Evolutionary conservation across 92 coral and sea anemone species (phyloP).

Genomic region (Actinernus sp.): DNA sequence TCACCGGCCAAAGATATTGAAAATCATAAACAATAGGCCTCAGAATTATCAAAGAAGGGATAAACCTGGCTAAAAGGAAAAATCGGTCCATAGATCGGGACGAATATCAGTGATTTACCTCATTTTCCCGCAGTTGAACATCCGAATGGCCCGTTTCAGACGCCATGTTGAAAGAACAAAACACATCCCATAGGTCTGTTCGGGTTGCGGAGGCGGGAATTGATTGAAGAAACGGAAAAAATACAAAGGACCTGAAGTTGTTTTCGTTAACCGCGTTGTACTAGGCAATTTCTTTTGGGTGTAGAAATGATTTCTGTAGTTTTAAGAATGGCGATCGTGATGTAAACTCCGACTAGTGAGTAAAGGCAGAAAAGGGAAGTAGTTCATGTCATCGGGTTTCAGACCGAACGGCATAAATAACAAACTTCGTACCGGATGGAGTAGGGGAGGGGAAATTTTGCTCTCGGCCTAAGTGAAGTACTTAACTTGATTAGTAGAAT

Average conservation of each 20-base stretch:
- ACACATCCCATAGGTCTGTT: conserved; percentile 79
- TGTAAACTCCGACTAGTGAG: too few species aligned
- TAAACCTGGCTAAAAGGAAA: conserved; percentile 11
- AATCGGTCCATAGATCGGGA: conserved; percentile 18
- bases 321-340: too few species aligned
- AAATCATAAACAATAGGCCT: conserved; percentile 6
- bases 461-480: too few species aligned
- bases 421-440: conserved; percentile 2
- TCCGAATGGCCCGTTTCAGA: conserved; percentile 64
- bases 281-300: too few species aligned
- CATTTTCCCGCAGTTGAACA: conserved; percentile 74
- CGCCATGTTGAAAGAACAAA: conserved; percentile 87
- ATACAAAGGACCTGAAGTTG: conserved; percentile 18
- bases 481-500: too few species aligned
- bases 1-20: conserved; percentile 10
- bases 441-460: conserved; percentile 11
- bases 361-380: neutral
- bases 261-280: conserved; percentile 25
- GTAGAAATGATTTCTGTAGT: too few species aligned
- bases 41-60: conserved; percentile 17
- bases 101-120: conserved; percentile 46
- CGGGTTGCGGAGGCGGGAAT: conserved; percentile 63
- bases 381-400: neutral
- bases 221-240: conserved; percentile 15
- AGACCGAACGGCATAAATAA: neutral